Conservation (phyloP, 2,797 vertebrate genomes). For the Xenentodon cancila region DNA sequence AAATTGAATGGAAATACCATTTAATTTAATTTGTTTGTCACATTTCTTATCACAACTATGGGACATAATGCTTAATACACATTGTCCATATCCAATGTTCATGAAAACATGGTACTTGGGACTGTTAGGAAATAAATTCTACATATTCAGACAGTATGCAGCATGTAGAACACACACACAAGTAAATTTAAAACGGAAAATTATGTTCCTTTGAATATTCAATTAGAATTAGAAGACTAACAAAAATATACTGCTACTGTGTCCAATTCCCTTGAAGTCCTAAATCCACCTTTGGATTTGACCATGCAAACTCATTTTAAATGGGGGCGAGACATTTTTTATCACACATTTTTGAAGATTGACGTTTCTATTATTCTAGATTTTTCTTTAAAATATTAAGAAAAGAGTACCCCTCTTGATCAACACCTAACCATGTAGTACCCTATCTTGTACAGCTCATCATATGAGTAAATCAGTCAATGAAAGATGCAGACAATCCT, state of each 20-base stretch:
- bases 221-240: too few relatives aligned
- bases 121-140: constrained; percentile 5
- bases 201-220: too few relatives aligned
- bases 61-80: neutral
- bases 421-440: neutral
- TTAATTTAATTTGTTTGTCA: neutral
- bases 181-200: too few relatives aligned
- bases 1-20: too few relatives aligned
- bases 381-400: neutral
- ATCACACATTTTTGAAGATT: too few relatives aligned
- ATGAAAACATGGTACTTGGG: neutral
- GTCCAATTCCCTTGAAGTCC: too few relatives aligned
- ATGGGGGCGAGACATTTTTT: too few relatives aligned
- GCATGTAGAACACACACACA: too few relatives aligned
- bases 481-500: constrained; percentile 2
- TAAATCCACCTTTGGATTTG: too few relatives aligned
- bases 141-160: neutral
- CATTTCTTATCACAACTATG: neutral
- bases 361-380: too few relatives aligned
- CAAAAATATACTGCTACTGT: too few relatives aligned
- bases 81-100: constrained; percentile 3
- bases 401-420: neutral
- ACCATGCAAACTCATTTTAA: too few relatives aligned
- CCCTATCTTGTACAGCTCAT: neutral
- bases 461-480: constrained; percentile 4